A percentile compares a stretch with the other conserved stretches of the same genome.
Evolutionary conservation across 35 echinoderm and acorn worm genomes (phyloP).

Genomic region (Ophiothrix spiculata): DNA sequence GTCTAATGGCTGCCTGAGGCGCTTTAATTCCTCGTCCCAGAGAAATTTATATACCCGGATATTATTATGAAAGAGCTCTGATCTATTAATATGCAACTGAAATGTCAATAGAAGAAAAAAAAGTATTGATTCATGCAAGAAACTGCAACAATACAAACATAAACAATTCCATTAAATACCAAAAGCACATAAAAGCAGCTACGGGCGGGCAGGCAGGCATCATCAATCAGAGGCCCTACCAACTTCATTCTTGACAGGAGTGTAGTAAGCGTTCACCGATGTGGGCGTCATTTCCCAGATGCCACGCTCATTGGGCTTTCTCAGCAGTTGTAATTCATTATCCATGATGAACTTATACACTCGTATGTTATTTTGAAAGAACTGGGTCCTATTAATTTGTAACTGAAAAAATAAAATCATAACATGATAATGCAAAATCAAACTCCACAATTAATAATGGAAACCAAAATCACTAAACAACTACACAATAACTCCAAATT

Average conservation of each 20-base stretch:
- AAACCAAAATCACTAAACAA: too few relatives aligned
- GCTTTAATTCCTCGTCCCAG: conserved; percentile 30
- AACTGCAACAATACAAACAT: neutral
- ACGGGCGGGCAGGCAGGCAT: neutral
- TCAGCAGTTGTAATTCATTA: neutral
- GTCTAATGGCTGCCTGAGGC: conserved; percentile 46
- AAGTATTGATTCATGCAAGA: neutral
- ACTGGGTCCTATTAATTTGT: conserved; percentile 44
- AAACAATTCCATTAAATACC: neutral
- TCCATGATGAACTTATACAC: conserved; percentile 28
- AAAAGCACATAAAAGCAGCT: neutral
- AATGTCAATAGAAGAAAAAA: neutral
- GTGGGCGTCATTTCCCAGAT: conserved; percentile 56
- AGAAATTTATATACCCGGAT: conserved; percentile 59
- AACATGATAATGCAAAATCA: neutral
- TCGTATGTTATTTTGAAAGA: conserved; percentile 42
- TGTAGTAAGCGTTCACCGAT: conserved; percentile 56
- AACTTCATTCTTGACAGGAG: conserved; percentile 59
- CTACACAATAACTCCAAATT: too few relatives aligned
- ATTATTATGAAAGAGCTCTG: conserved; percentile 81
- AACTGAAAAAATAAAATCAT: conserved; percentile 19
- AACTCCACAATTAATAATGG: too few relatives aligned
- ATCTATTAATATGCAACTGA: conserved; percentile 71
- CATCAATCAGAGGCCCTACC: conserved; percentile 4
- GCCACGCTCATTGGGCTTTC: neutral